These are phyloP conservation scores for Danio jaintianensis DNA, from an alignment of 2,797 vertebrate species.

Conservation along the genomic window DNA sequence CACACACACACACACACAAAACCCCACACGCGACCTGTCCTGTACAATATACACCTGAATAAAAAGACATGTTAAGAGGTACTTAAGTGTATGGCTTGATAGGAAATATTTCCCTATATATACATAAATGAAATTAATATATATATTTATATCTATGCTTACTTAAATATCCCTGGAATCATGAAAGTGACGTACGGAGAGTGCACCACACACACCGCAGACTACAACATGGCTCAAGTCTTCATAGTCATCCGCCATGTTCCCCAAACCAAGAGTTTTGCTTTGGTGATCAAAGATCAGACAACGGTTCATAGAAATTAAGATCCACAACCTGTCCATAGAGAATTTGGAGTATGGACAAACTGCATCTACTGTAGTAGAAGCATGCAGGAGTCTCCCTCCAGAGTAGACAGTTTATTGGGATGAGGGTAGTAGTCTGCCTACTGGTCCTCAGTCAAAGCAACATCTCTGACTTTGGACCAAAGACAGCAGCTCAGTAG, in stretches of 20 bases:
- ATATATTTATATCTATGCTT: conserved; percentile 73
- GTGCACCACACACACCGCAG: conserved; percentile 57
- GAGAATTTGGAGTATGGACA: conserved; percentile 55
- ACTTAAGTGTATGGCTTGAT: conserved; percentile 89
- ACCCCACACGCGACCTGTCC: conserved; percentile 77
- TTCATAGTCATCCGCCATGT: conserved; percentile 66
- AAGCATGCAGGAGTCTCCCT: neutral
- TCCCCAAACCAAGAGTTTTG: conserved; percentile 67
- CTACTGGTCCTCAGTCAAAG: conserved; percentile 14
- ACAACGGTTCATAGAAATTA: conserved; percentile 58
- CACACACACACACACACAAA: conserved; percentile 7
- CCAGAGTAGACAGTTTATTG: conserved; percentile 32
- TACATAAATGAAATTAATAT: conserved; percentile 77
- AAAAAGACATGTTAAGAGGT: conserved; percentile 83
- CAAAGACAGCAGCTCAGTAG: conserved; percentile 73
- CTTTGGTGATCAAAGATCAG: conserved; percentile 68
- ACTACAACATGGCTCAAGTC: conserved; percentile 68
- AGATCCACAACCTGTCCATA: conserved; percentile 23
- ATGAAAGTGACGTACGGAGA: conserved; percentile 67
- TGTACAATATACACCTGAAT: conserved; percentile 86
- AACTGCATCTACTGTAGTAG: conserved; percentile 45
- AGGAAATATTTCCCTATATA: conserved; percentile 77
- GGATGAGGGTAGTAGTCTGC: neutral
- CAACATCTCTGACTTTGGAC: conserved; percentile 6
- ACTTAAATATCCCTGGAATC: conserved; percentile 82